Conservation (phyloP, 2,113 vertebrate species). For the Quiscalus mexicanus region DNA sequence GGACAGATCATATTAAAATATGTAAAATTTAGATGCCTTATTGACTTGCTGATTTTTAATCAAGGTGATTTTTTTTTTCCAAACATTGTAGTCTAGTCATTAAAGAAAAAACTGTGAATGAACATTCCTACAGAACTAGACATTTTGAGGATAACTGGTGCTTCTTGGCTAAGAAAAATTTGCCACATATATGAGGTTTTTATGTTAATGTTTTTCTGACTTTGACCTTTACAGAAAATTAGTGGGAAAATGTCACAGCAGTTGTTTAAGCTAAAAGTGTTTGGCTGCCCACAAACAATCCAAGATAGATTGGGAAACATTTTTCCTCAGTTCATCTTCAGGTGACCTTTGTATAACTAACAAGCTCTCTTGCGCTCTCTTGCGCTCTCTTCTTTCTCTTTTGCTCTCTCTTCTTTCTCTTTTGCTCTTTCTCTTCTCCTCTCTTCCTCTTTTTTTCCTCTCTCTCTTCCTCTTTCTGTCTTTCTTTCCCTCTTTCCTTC, state of each 20-base stretch:
- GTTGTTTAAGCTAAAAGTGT: not conserved
- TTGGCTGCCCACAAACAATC: not conserved
- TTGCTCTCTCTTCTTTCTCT: no score
- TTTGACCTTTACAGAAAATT: not conserved
- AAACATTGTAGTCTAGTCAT: not conserved
- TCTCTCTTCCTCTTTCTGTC: fast-evolving
- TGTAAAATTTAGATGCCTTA: not conserved
- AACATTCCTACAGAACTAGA: not conserved
- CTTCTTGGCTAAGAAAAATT: not conserved
- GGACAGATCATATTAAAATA: not conserved
- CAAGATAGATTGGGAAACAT: not conserved
- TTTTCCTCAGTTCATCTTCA: not conserved
- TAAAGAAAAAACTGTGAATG: not conserved
- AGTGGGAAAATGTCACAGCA: not conserved
- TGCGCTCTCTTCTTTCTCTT: no score
- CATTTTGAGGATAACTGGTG: not conserved
- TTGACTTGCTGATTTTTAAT: not conserved
- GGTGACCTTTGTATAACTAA: not conserved
- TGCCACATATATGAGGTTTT: not conserved
- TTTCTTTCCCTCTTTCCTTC: not conserved
- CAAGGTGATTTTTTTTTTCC: not conserved
- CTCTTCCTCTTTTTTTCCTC: fast-evolving
- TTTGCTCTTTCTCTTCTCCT: no score
- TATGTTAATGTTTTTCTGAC: not conserved
- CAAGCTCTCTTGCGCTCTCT: fast-evolving